These are phyloP conservation scores for Drosophila sucinea DNA, from an alignment of 1,140 invertebrate genomes.

Conservation along the genomic window DNA sequence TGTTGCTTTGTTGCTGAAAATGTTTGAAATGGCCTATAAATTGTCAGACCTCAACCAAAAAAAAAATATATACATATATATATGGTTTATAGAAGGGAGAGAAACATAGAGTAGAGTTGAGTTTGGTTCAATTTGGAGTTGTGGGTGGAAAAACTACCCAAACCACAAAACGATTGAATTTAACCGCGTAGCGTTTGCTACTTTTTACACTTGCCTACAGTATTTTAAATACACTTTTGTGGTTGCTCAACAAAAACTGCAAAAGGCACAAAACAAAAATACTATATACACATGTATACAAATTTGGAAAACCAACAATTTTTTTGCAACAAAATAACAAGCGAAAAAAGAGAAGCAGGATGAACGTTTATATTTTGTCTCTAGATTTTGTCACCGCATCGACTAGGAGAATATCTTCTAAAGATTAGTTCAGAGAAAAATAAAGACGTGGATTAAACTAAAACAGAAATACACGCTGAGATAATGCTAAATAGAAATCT, in stretches of 20 bases:
- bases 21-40: constrained; percentile 58
- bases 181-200: constrained; percentile 70
- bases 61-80: background rate
- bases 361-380: no score
- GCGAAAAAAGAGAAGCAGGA: no score
- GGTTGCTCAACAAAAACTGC: constrained; percentile 17
- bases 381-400: no score
- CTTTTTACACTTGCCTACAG: constrained; percentile 55
- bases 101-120: background rate
- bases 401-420: no score
- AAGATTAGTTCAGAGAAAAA: no score
- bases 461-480: no score
- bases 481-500: no score
- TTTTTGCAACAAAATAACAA: constrained; percentile 11
- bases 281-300: background rate
- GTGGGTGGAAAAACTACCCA: constrained; percentile 1
- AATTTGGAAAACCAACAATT: constrained; percentile 2
- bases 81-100: no score
- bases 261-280: constrained; percentile 15
- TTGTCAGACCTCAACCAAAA: constrained; percentile 52
- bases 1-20: constrained; percentile 41
- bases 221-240: constrained; percentile 69
- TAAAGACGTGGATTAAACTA: no score
- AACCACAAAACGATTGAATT: constrained; percentile 68
- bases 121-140: no score